These are phyloP conservation scores for Stenichneumon culpator DNA, from an alignment of 2,888 invertebrate genomes.

Conservation along the genomic window DNA sequence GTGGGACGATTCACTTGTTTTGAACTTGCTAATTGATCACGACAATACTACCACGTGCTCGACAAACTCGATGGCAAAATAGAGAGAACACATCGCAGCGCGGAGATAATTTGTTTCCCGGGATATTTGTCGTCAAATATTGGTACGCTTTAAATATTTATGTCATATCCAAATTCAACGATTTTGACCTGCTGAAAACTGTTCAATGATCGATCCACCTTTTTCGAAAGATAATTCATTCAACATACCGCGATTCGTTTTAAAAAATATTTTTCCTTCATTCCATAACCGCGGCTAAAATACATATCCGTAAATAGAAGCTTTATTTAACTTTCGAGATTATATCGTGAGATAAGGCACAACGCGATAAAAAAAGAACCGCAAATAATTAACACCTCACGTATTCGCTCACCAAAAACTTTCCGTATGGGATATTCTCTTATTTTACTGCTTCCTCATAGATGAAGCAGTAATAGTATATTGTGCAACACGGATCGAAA, in stretches of 20 bases:
- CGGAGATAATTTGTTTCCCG: background rate
- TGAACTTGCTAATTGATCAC: slow-evolving; percentile 9
- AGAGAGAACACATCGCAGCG: background rate
- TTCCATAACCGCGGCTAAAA: background rate
- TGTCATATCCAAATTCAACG: background rate
- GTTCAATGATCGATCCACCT: background rate
- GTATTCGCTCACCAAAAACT: background rate
- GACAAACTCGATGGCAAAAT: background rate
- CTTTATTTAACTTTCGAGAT: background rate
- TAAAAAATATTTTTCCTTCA: background rate
- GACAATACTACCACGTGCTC: background rate
- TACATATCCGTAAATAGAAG: background rate
- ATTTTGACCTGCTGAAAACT: background rate
- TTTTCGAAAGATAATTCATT: background rate
- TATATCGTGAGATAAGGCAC: background rate
- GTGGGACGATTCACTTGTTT: background rate
- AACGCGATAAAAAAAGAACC: background rate
- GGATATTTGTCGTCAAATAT: background rate
- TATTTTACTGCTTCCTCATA: background rate
- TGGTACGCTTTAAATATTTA: background rate
- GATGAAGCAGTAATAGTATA: too few relatives aligned
- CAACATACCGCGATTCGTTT: background rate
- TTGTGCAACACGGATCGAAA: too few relatives aligned
- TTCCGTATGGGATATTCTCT: background rate
- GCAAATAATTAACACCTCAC: background rate